Base-by-base conservation (phyloP, 1,140 invertebrate genomes). In the Hypsibius dujardini region DNA sequence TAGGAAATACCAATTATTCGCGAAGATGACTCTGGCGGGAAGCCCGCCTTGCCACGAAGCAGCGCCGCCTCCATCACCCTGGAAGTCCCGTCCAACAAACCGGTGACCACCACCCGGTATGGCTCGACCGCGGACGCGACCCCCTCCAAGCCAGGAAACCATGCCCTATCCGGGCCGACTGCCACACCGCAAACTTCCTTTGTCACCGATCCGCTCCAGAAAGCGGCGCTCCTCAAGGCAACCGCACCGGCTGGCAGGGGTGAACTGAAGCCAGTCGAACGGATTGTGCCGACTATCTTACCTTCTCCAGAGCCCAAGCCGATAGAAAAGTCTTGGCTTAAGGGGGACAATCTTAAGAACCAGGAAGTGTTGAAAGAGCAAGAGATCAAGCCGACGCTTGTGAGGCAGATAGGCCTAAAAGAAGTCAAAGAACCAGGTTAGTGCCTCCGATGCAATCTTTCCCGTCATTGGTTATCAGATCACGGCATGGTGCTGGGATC, bases 1-100 rank as follows among this genome's bases (percentile, higher is more conserved):
- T 42, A 71, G 15, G n/a, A 42, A n/a, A 70, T 62, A n/a, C 60
- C 71, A 56, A 75, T 71, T 1, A 76, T 71, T 70, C 77, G 60
- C 1, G 72, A 70, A 46, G 76, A 3, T 69, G 46, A 69, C 45
- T 56, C 62, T 62, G 28, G 28, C 28, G 28, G 28, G 28, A 28
- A 28, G 28, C 28, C 28, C 28, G 2, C 71, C 71, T n/a, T 46
- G 73, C 69, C 47, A 70, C 45, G 46, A 46, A 73, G 62, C 15
- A 71, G 60, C 40, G 59, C 69, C 46, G 72, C 71, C 46, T 74
- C 72, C 56, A 72, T 46, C 46, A 75, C 67, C 2, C 71, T 69
- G 56, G 62, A 76, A n/a, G 46, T 62, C 71, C 2, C 71, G 46
- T 28, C 59, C 71, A 2, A 67, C 42, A 46, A 72, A 70, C 7